Conservation (phyloP, 1,140 invertebrate species). For the Drosophila pseudoobscura region DNA sequence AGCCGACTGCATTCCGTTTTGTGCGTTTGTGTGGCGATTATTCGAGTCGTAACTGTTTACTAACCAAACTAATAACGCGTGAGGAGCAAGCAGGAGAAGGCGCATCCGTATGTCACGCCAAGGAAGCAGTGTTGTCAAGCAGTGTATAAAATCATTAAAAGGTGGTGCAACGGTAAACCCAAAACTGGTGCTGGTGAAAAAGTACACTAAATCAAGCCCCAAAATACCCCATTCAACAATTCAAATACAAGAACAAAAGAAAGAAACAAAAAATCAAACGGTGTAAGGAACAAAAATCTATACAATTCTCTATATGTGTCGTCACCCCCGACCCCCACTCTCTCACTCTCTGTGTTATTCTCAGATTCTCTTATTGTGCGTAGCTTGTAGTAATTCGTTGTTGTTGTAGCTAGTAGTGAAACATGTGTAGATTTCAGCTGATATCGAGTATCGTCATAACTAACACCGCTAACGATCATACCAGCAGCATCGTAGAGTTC, state of each 20-base stretch:
- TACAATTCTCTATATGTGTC: slow-evolving; percentile 31
- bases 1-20: slow-evolving; percentile 3
- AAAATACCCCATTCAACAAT: slow-evolving; percentile 17
- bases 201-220: slow-evolving; percentile 17
- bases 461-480: slow-evolving; percentile 64
- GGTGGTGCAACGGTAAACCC: slow-evolving; percentile 32
- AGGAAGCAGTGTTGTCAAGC: slow-evolving; percentile 25
- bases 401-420: slow-evolving; percentile 62
- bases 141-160: slow-evolving; percentile 24
- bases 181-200: slow-evolving; percentile 34
- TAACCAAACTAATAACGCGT: slow-evolving; percentile 50
- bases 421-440: slow-evolving; percentile 37
- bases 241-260: no score
- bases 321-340: background rate
- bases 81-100: slow-evolving; percentile 1
- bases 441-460: slow-evolving; percentile 53
- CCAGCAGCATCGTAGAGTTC: background rate
- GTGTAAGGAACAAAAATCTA: slow-evolving; percentile 20
- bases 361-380: slow-evolving; percentile 19
- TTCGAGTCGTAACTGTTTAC: slow-evolving; percentile 46
- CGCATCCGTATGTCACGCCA: background rate
- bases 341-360: slow-evolving; percentile 39
- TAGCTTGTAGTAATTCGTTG: slow-evolving; percentile 64
- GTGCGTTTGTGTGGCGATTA: slow-evolving; percentile 22
- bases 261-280: slow-evolving; percentile 16